Base-by-base conservation (phyloP, 92 coral and sea anemone species). In the Nematostella vectensis region DNA sequence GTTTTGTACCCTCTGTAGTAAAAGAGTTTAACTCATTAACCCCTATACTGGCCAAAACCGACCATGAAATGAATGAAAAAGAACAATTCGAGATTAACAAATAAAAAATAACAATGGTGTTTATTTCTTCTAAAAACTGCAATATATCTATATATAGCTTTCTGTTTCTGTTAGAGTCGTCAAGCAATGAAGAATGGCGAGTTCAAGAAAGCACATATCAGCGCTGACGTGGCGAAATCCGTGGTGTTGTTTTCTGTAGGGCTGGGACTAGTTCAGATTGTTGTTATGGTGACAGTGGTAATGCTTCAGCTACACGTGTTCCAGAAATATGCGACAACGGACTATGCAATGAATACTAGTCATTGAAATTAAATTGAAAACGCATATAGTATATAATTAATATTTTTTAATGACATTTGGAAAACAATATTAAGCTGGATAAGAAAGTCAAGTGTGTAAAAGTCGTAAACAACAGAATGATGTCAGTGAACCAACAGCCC, bases 241-340 rank as follows among this genome's bases (percentile, higher is more conserved):
- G 26, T 76, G 13, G 60, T 57, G 17, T 25, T 62, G 37, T 56
- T 76, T 44, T 68, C 82, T 18, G 33, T 76, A 17, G 82, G 61
- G 24, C 54, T 76, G 25, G 82, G 82, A 11, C 33, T 65, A 27
- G 26, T 76, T 17, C 82, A 76, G 47, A 52, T 58, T 33, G 76
- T 69, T 55, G 75, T 56, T 58, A 55, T 76, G 57, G 67, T 76
- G 27, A 76, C 76, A 9, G 82, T 76, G 0, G 76, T 76, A 0
- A 47, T 76, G 62, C 44, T 76, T 16, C 82, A 76, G 44, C 55
- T 76, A 2, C 67, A 68, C 36, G 76, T 76, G 22, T 76, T 76
- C 42, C 65, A 57, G 13, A 68, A 47, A 27, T 55, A 68, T 25
- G 45, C 52, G 16, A 15, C 59, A 0, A 8, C 57, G 0, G 33